Evolutionary conservation across 1,140 invertebrate genomes (phyloP).

Genomic region (fruit fly (Drosophila melanogaster)): Release_6_plus_ISO1_MT NT_033777.3:30504501-30505000

Average conservation of each 20-base stretch:
- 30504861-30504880: constrained; percentile 58
- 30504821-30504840: constrained; percentile 30
- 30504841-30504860: constrained; percentile 57
- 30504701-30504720: not conserved
- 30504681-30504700: not conserved
- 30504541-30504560: constrained; percentile 90
- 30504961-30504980: constrained; percentile 72
- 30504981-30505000: constrained; percentile 96
- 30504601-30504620: constrained; percentile 86
- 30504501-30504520: constrained; percentile 91
- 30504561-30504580: constrained; percentile 91
- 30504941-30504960: not conserved
- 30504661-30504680: not conserved
- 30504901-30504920: constrained; percentile 45
- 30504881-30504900: constrained; percentile 28
- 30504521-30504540: constrained; percentile 97
- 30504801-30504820: constrained; percentile 32
- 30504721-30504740: not conserved
- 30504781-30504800: constrained; percentile 25
- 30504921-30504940: constrained; percentile 23
- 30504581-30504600: constrained; percentile 71
- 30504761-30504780: constrained; percentile 9
- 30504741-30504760: not conserved
- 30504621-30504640: constrained; percentile 94
- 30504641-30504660: constrained; percentile 23